A percentile compares a stretch with the other conserved stretches of the same genome.
Conservation (phyloP, 92 coral and sea anemone genomes). For the Desmophyllum pertusum region DNA sequence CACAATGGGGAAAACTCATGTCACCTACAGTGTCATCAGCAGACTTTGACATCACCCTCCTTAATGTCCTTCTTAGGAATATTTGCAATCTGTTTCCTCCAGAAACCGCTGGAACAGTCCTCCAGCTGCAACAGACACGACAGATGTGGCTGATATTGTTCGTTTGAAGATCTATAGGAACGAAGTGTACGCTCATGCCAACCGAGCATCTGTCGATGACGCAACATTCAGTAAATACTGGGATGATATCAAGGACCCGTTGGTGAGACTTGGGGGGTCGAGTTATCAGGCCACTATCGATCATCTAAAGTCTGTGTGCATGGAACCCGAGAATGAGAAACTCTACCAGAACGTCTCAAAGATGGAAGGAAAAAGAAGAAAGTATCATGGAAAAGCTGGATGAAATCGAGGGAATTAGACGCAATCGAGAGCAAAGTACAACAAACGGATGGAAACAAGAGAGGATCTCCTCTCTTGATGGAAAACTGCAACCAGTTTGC, state of each 20-base stretch:
- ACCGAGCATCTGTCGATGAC: constrained; percentile 41
- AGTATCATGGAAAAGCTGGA: not conserved
- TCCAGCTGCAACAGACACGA: constrained; percentile 33
- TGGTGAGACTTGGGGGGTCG: constrained; percentile 41
- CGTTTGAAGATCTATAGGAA: constrained; percentile 48
- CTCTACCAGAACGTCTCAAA: constrained; percentile 32
- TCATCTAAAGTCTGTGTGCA: constrained; percentile 19
- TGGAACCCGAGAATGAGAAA: constrained; percentile 54
- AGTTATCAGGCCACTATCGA: constrained; percentile 25
- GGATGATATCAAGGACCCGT: constrained; percentile 32
- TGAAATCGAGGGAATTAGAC: not conserved
- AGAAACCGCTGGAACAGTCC: constrained; percentile 48
- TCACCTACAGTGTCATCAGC: constrained; percentile 7
- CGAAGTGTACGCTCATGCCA: constrained; percentile 34
- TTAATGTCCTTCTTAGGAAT: not conserved
- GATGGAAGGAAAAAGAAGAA: constrained; percentile 26
- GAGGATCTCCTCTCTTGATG: no score
- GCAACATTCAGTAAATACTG: constrained; percentile 29
- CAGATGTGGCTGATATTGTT: constrained; percentile 39
- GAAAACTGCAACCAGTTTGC: not conserved
- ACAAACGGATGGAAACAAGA: not conserved
- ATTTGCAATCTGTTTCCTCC: constrained; percentile 24
- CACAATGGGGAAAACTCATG: not conserved
- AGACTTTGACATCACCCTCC: not conserved
- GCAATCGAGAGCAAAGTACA: not conserved